Percentiles rank a stretch among this genome's conserved stretches.
Conservation (phyloP, 2,113 vertebrate species). For the Trogon surrucura region DNA sequence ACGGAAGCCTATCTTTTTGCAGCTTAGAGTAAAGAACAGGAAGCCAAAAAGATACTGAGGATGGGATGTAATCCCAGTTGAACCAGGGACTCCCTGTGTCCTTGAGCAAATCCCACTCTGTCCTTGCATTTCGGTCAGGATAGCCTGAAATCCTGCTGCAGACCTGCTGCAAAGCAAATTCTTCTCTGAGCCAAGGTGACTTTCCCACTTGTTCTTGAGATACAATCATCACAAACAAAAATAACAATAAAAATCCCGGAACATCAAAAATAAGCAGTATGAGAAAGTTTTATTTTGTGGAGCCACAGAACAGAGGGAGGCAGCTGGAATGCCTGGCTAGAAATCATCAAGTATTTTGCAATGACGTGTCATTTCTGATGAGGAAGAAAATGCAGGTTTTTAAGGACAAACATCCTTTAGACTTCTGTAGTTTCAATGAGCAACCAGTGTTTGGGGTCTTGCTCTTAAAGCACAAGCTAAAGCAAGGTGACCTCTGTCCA, state of each 20-base stretch:
- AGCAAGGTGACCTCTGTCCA: neutral
- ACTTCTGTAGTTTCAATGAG: neutral
- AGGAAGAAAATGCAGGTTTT: neutral
- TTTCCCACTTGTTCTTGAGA: neutral
- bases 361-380: neutral
- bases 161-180: neutral
- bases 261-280: neutral
- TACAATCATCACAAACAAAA: neutral
- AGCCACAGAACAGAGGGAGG: neutral
- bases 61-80: neutral
- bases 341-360: neutral
- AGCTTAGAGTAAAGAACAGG: slow-evolving; percentile 11
- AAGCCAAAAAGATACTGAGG: neutral
- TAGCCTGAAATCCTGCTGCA: neutral
- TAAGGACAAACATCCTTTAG: neutral
- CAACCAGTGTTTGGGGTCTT: neutral
- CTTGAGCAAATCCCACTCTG: slow-evolving; percentile 39
- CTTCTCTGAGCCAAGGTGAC: neutral
- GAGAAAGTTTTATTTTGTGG: neutral
- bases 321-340: neutral
- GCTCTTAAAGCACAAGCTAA: neutral
- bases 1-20: neutral
- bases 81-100: neutral
- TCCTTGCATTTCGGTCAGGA: neutral
- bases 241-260: neutral